phyloP scores from a whole-genome alignment of 2,888 invertebrate genomes.

The Cephus nigrinus region DNA sequence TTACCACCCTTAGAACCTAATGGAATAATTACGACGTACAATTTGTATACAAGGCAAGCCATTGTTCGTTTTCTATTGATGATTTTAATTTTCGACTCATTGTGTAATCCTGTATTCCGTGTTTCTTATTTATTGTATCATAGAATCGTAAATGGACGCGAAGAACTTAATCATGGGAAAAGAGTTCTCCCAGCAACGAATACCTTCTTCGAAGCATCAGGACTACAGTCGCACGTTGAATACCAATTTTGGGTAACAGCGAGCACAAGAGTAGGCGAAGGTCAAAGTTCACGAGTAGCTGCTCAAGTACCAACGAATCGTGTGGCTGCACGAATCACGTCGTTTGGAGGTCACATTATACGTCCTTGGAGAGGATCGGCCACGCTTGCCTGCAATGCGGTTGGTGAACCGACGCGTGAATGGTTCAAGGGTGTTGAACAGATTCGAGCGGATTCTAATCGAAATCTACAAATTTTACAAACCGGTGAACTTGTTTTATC shows the following conservation, averaged over 20 bases:
- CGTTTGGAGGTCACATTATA: conserved; percentile 76
- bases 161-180: conserved; percentile 77
- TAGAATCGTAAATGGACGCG: conserved; percentile 75
- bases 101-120: not conserved
- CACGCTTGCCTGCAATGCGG: conserved; percentile 74
- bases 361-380: conserved; percentile 77
- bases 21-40: conserved; percentile 81
- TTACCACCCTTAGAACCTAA: conserved; percentile 79
- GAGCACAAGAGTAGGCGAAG: conserved; percentile 81
- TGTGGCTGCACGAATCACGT: conserved; percentile 77
- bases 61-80: conserved; percentile 5
- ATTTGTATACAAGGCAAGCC: conserved; percentile 73
- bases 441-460: conserved; percentile 70
- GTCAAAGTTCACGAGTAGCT: conserved; percentile 77
- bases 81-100: not conserved
- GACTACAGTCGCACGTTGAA: conserved; percentile 76
- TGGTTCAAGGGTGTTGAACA: conserved; percentile 73
- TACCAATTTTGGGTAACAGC: conserved; percentile 86
- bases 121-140: not conserved
- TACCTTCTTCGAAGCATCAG: conserved; percentile 75
- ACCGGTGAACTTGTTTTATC: conserved; percentile 75
- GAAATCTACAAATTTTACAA: conserved; percentile 74
- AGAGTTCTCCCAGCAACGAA: conserved; percentile 74
- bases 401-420: conserved; percentile 74
- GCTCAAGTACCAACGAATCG: conserved; percentile 75